Evolutionary conservation across 2,113 vertebrate genomes (phyloP).

Genomic region (Zosterops lateralis): DNA sequence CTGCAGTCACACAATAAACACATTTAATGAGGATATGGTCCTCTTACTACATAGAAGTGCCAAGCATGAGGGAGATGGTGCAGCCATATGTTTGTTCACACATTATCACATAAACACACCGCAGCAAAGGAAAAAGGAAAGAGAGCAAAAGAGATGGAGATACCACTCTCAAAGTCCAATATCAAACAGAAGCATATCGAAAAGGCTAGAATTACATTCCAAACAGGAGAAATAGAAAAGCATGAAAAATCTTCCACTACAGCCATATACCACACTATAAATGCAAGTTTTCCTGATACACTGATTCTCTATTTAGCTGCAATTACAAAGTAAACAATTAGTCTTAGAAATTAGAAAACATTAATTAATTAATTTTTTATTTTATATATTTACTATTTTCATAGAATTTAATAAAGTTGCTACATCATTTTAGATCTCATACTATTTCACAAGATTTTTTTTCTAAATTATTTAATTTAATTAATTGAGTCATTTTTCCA

Average conservation of each 20-base stretch:
- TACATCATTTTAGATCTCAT: background rate
- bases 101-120: background rate
- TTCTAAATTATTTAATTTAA: background rate
- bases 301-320: background rate
- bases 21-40: background rate
- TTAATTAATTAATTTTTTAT: background rate
- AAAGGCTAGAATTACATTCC: background rate
- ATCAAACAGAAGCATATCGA: background rate
- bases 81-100: rapidly evolving
- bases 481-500: background rate
- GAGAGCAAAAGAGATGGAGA: background rate
- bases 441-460: background rate
- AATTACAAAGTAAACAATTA: background rate
- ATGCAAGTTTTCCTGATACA: background rate
- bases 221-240: background rate
- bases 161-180: background rate
- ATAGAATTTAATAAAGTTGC: background rate
- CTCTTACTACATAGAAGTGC: background rate
- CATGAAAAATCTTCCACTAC: background rate
- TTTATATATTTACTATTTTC: background rate
- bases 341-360: background rate
- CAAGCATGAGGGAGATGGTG: background rate
- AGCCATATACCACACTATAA: background rate
- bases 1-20: background rate
- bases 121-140: background rate